Base-by-base conservation (phyloP, 2,797 vertebrate species). In the Sebastes aleutianus region DNA sequence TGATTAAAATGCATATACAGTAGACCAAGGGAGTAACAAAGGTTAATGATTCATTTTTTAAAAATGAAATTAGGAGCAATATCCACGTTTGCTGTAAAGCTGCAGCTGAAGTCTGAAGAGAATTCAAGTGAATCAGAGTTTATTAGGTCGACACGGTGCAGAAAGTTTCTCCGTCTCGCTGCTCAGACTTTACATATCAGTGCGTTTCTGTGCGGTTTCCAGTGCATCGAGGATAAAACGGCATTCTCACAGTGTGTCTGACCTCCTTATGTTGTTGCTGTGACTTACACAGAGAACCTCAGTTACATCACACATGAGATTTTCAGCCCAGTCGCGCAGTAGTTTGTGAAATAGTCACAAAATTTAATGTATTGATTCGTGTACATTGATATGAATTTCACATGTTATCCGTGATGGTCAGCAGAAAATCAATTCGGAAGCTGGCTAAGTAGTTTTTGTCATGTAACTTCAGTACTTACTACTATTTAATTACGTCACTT, bases 1-100 rank as follows among this genome's bases (percentile, higher is more conserved):
- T 68, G 29, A 65, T 79, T 67, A 72, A 47, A 85, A 58, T 81
- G 32, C 61, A 80, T 39, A 8, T 50, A 79, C 36, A 72, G 56
- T 22, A 59, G 10, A 59, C 14, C 12, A 67, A 57, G 22, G 5
- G 8, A 14, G 59, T 13, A 65, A 77, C 34, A 59, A 61, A 67
- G 3, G 47, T 80, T 39, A 50, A 36, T 24, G 29, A 75, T 58
- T 70, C 7, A 69, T 43, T 63, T 16, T 50, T 50, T 4, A 76
- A 68, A 78, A 39, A 43, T 6, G 0, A 10, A 8, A 47, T 54
- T 11, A 59, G 70, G 20, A 57, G 5, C 6, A 59, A 32, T 27
- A 47, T 70, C 39, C 57, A 68, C 54, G 6, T 67, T 58, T 22
- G 5, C 34, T 24, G n/a, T 31, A 32, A 31, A 64, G 22, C 66